These are phyloP conservation scores for Aselliscus stoliczkanus DNA, from an alignment of 2,797 vertebrate species.

Conservation along the genomic window DNA sequence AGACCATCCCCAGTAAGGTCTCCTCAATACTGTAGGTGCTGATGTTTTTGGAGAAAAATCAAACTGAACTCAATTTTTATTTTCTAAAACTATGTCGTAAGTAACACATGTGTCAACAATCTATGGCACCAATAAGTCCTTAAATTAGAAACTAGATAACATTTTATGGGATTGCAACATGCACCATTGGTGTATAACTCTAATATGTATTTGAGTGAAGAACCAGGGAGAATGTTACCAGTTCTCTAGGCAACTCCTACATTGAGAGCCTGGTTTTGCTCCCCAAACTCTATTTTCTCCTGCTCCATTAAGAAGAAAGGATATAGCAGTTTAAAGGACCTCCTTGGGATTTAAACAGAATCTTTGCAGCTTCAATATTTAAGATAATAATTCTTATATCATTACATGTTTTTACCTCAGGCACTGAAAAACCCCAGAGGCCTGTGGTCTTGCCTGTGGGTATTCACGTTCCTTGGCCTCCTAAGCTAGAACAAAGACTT, in stretches of 20 bases:
- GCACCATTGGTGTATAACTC: background rate
- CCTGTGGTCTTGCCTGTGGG: background rate
- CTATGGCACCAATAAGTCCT: background rate
- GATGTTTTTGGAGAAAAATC: background rate
- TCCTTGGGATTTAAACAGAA: slow-evolving; percentile 10
- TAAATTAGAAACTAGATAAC: background rate
- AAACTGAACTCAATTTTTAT: background rate
- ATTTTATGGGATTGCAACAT: background rate
- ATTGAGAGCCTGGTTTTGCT: background rate
- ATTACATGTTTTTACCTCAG: background rate
- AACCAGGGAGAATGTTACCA: background rate
- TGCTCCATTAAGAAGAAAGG: background rate
- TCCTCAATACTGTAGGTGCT: background rate
- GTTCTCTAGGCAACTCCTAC: background rate
- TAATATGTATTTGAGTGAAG: background rate
- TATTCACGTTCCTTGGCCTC: background rate
- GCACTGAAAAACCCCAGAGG: background rate
- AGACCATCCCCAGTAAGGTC: background rate
- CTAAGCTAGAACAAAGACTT: background rate
- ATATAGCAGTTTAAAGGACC: background rate
- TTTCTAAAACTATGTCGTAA: background rate
- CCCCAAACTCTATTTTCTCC: background rate
- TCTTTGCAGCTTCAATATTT: background rate
- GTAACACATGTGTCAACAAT: background rate
- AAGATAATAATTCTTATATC: background rate